These are phyloP conservation scores for Drosophila paracracens DNA, from an alignment of 2,888 invertebrate species.

Conservation along the genomic window DNA sequence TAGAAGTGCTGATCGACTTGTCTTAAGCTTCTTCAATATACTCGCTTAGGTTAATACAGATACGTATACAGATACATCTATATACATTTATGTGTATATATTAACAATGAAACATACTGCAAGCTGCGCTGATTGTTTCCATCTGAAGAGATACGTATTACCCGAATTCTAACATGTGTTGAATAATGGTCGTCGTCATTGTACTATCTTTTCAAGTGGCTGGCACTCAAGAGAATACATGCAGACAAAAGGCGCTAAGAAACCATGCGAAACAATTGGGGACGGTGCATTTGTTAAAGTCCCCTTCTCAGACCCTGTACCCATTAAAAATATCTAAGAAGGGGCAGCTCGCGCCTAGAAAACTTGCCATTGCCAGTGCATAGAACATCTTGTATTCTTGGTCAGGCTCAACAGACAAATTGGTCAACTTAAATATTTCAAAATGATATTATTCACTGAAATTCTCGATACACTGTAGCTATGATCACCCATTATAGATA, in stretches of 20 bases:
- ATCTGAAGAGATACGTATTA: conserved; percentile 4
- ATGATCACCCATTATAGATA: background rate
- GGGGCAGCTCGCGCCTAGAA: background rate
- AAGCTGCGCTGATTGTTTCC: conserved; percentile 5
- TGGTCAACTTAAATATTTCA: background rate
- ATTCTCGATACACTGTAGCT: too few relatives aligned
- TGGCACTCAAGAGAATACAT: conserved; percentile 1
- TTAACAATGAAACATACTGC: background rate
- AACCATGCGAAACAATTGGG: background rate
- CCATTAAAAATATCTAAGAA: background rate
- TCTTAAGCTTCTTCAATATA: too few relatives aligned
- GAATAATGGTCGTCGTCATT: conserved; percentile 1
- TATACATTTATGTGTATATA: background rate
- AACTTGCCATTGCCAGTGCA: background rate
- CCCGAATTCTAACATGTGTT: background rate
- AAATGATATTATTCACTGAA: background rate
- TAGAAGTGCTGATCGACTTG: background rate
- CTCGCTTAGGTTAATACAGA: background rate
- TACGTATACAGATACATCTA: background rate
- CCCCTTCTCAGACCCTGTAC: background rate
- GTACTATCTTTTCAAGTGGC: conserved; percentile 2
- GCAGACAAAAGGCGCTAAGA: conserved; percentile 4
- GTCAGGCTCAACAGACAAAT: background rate
- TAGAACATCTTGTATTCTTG: background rate
- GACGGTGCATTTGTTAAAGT: background rate